Conservation (phyloP, 1,140 invertebrate genomes). For the Spodoptera litura region DNA sequence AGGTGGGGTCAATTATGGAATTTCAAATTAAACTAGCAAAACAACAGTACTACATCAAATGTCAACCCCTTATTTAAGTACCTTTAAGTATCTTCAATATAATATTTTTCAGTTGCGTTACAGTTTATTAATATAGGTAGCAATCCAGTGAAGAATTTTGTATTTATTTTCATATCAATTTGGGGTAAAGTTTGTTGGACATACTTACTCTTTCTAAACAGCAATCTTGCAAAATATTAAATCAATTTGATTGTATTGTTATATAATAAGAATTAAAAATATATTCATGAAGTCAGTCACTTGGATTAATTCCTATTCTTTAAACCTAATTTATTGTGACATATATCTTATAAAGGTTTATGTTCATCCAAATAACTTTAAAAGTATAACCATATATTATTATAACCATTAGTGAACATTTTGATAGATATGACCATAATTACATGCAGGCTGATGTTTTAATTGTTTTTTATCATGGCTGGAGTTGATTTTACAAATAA, state of each 20-base stretch:
- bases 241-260: slow-evolving; percentile 27
- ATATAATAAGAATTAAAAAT: slow-evolving; percentile 31
- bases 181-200: neutral
- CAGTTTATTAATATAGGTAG: slow-evolving; percentile 27
- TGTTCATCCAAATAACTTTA: neutral
- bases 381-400: neutral
- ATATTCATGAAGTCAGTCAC: neutral
- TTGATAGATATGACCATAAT: slow-evolving; percentile 1
- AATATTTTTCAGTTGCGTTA: slow-evolving; percentile 28
- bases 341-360: slow-evolving; percentile 1
- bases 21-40: slow-evolving; percentile 78
- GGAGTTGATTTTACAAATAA: neutral
- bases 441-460: slow-evolving; percentile 10
- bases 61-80: slow-evolving; percentile 48
- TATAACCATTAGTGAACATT: slow-evolving; percentile 1
- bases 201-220: slow-evolving; percentile 8
- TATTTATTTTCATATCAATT: neutral
- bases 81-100: slow-evolving; percentile 22
- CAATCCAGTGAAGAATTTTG: slow-evolving; percentile 28
- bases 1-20: slow-evolving; percentile 87
- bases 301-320: neutral
- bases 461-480: neutral
- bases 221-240: slow-evolving; percentile 10
- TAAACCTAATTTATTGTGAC: slow-evolving; percentile 8
- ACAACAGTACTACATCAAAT: slow-evolving; percentile 39